Conservation (phyloP, 2,113 vertebrate genomes). For the Tychaedon coryphoeus region DNA sequence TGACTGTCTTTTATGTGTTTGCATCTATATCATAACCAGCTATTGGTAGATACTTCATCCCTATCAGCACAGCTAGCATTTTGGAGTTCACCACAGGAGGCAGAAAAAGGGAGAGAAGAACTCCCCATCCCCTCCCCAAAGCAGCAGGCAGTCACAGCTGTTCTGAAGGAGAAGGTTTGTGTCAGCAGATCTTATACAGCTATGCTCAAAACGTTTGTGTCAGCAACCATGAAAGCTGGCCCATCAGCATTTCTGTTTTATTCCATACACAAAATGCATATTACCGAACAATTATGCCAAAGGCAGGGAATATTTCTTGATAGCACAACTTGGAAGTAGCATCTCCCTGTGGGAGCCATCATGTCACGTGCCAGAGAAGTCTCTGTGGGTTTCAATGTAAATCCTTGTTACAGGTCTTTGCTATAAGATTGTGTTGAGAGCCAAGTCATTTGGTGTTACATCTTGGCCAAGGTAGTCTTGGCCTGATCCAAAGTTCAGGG, state of each 20-base stretch:
- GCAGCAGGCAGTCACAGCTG: slow-evolving; percentile 50
- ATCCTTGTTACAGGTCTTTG: not conserved
- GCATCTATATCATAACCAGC: not conserved
- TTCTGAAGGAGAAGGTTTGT: slow-evolving; percentile 56
- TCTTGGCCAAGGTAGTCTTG: not conserved
- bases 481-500: not conserved
- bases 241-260: slow-evolving; percentile 69
- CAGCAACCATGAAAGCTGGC: slow-evolving; percentile 59
- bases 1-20: not conserved
- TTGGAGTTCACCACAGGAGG: not conserved
- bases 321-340: slow-evolving; percentile 34
- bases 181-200: slow-evolving; percentile 59
- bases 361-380: not conserved
- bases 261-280: slow-evolving; percentile 29
- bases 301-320: slow-evolving; percentile 34
- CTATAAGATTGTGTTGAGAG: not conserved
- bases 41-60: not conserved
- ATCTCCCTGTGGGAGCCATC: slow-evolving; percentile 30
- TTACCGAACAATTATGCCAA: slow-evolving; percentile 65
- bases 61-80: not conserved
- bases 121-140: not conserved
- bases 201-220: slow-evolving; percentile 51
- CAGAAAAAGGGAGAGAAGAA: not conserved
- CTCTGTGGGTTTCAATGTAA: not conserved
- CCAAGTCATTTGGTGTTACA: not conserved